Evolutionary conservation across 2,888 invertebrate species (phyloP), one percentile per base, ranked within the genome.

Genomic region (Lasioglossum villosulum): DNA sequence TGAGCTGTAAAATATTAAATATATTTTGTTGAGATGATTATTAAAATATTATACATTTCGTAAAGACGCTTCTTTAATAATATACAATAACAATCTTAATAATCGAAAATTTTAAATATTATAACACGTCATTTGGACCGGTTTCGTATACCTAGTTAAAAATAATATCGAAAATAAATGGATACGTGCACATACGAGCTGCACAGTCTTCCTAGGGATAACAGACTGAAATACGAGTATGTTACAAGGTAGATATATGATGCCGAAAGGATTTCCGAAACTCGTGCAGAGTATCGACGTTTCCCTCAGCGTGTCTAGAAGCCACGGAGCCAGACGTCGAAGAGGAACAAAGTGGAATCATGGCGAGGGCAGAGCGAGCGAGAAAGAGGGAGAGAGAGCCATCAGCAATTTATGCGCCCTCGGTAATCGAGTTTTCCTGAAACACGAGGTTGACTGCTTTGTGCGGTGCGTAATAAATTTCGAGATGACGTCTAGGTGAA

Each of bases 381-480:
- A 27, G 66, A 42, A 23, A 56, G 37, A 66, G 12, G 39, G 23
- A 68, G 42, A 56, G 83, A 84, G 52, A 75, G 66, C 75, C 78
- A 83, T 83, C 78, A 84, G 75, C 81, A 86, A 89, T 89, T 87
- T 89, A 82, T 79, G 82, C 84, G 85, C 78, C 84, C 78, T 76
- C 81, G 75, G 82, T 90, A 90, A 86, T 81, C 59, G 78, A 81
- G 77, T 89, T 90, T 90, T 56, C 83, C 75, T 71, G 76, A 71
- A 86, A 90, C 75, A 78, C 81, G 79, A 84, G 71, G 71, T 74
- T 82, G 66, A 77, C 75, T 87, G 79, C 90, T 91, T 88, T 82
- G 84, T 79, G 84, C 42, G 68, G 39, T 68, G 82, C 82, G 82
- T 89, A 90, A 85, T 89, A 82, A 86, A 83, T 90, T 90, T 74